Evolutionary conservation across 2,113 vertebrate species (phyloP).

Genomic region (Hiodon tergisus): DNA sequence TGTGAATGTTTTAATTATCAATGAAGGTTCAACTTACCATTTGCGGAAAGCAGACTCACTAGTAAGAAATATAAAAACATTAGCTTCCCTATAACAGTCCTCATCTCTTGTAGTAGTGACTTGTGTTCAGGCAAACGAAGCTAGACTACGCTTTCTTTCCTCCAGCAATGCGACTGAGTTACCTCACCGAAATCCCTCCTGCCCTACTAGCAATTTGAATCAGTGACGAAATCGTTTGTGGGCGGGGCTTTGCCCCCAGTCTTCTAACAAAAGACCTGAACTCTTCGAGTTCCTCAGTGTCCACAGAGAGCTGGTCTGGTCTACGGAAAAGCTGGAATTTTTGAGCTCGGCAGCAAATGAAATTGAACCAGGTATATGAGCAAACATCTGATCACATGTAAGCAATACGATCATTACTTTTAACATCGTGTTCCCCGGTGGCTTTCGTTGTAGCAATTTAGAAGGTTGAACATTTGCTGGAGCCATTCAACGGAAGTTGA

Average conservation of each 20-base stretch:
- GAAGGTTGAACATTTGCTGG: too few relatives aligned
- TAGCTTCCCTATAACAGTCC: conserved; percentile 58
- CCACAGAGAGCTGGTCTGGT: too few relatives aligned
- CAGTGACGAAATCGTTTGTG: conserved; percentile 45
- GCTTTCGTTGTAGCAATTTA: too few relatives aligned
- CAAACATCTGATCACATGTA: too few relatives aligned
- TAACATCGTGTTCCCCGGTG: too few relatives aligned
- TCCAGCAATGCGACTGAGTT: conserved; percentile 45
- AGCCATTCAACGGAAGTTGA: too few relatives aligned
- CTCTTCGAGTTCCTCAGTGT: too few relatives aligned
- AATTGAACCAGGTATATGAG: too few relatives aligned
- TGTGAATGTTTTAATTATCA: neutral
- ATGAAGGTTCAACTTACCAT: conserved; percentile 50
- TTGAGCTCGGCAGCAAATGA: too few relatives aligned
- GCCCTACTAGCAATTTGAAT: conserved; percentile 39
- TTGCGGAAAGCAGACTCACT: conserved; percentile 41
- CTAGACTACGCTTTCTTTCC: conserved; percentile 43
- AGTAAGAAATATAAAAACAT: conserved; percentile 54
- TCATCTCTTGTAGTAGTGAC: conserved; percentile 55
- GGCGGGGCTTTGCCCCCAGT: conserved; percentile 32
- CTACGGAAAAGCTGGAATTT: too few relatives aligned
- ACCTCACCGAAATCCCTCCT: conserved; percentile 30
- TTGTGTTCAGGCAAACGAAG: conserved; percentile 61
- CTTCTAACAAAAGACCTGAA: neutral
- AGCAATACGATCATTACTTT: too few relatives aligned